phyloP scores from a whole-genome alignment of 2,888 invertebrate genomes.

The Euplexia lucipara region DNA sequence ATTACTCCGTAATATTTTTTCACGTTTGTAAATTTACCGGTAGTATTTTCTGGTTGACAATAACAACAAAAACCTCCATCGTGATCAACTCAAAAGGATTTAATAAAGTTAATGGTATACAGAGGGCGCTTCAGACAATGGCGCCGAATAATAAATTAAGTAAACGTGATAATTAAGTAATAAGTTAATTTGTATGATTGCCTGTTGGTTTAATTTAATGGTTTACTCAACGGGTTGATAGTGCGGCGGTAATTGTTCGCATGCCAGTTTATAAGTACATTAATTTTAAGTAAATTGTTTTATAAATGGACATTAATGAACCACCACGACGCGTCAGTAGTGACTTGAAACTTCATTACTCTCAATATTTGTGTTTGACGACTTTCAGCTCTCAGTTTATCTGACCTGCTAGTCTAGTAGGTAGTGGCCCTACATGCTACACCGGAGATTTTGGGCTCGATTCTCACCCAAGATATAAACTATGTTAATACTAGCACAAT shows the following conservation, averaged over 20 bases:
- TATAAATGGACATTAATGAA: not conserved
- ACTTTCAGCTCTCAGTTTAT: too few species aligned
- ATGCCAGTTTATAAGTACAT: not conserved
- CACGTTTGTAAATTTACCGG: not conserved
- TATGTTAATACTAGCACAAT: too few species aligned
- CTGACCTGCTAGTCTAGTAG: too few species aligned
- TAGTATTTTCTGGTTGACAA: conserved; percentile 6
- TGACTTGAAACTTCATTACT: too few species aligned
- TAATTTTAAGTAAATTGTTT: not conserved
- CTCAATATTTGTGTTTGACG: too few species aligned
- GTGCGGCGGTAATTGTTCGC: conserved; percentile 6
- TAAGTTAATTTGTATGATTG: conserved; percentile 16
- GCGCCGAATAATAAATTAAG: conserved; percentile 4
- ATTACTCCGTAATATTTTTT: conserved; percentile 11
- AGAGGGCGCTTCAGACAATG: conserved; percentile 5
- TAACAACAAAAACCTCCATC: not conserved
- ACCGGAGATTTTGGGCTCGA: too few species aligned
- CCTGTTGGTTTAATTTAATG: conserved; percentile 11
- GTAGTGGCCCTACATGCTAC: too few species aligned
- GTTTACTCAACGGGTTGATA: conserved; percentile 3
- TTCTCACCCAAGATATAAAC: too few species aligned
- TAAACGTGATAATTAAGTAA: conserved; percentile 23
- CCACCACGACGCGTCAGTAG: too few species aligned
- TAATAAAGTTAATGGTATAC: conserved; percentile 14
- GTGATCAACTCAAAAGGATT: not conserved